phyloP scores from a whole-genome alignment of 2,113 vertebrate genomes.

The Eubucco bourcierii region DNA sequence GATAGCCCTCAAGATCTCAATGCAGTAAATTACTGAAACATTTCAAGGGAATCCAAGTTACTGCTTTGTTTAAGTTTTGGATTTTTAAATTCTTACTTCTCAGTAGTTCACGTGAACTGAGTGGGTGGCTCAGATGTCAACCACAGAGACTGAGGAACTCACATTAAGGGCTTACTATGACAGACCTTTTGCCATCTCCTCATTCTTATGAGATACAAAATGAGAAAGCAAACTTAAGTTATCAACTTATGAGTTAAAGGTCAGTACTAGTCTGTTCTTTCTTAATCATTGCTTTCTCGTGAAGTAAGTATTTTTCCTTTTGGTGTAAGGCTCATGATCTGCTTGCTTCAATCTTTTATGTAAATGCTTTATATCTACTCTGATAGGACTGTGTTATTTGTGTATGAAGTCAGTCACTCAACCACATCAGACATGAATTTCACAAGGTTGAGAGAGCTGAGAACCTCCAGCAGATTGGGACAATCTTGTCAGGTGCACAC shows the following conservation, averaged over 20 bases:
- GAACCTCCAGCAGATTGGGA: not conserved
- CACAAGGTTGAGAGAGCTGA: not conserved
- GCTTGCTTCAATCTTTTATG: not conserved
- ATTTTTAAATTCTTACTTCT: not conserved
- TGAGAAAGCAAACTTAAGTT: not conserved
- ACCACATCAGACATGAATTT: not conserved
- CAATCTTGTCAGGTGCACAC: not conserved
- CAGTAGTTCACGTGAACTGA: not conserved
- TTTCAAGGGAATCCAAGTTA: not conserved
- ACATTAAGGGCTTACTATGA: accelerated
- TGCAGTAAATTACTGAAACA: not conserved
- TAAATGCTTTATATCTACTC: not conserved
- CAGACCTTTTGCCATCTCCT: not conserved
- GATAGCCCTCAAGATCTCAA: not conserved
- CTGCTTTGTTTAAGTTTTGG: not conserved
- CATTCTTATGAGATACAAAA: not conserved
- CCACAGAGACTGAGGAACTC: not conserved
- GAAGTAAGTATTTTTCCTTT: not conserved
- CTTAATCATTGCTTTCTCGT: not conserved
- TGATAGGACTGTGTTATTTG: not conserved
- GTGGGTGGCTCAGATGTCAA: not conserved
- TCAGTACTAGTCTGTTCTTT: not conserved
- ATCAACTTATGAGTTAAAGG: not conserved
- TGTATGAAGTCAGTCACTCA: not conserved
- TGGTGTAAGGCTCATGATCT: not conserved